These are phyloP conservation scores for Eustalomyia histrio DNA, from an alignment of 2,888 invertebrate genomes.

Conservation along the genomic window DNA sequence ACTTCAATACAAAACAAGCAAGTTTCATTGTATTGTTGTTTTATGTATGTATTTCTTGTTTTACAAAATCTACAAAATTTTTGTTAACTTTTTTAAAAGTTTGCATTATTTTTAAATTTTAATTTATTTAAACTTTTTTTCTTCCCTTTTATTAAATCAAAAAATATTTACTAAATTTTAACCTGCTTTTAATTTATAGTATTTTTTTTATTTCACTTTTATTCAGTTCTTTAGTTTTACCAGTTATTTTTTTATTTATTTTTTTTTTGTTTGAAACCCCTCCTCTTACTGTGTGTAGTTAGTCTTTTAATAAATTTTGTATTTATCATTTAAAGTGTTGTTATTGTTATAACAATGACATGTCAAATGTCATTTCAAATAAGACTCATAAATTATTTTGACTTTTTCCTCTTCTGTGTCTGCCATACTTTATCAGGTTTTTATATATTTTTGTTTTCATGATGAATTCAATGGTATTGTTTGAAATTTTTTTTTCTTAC, in stretches of 20 bases:
- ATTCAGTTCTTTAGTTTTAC: not conserved
- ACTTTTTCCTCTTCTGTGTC: conserved; percentile 16
- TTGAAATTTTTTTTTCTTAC: conserved; percentile 9
- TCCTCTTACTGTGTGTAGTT: conserved; percentile 5
- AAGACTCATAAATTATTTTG: conserved; percentile 63
- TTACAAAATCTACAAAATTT: too few relatives aligned
- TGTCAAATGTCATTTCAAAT: conserved; percentile 65
- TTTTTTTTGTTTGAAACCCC: not conserved
- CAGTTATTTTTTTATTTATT: conserved; percentile 13
- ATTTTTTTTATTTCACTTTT: not conserved
- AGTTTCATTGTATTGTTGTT: too few relatives aligned
- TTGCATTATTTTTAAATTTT: too few relatives aligned
- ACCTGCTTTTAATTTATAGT: conserved; percentile 45
- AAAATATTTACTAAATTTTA: conserved; percentile 11
- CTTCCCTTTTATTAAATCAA: too few relatives aligned
- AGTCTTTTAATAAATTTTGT: conserved; percentile 25
- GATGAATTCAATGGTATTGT: conserved; percentile 17
- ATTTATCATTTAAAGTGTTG: conserved; percentile 52
- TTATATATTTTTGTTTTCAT: conserved; percentile 33
- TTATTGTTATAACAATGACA: conserved; percentile 59
- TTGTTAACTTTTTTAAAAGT: too few relatives aligned
- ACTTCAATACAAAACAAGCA: too few relatives aligned
- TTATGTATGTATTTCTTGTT: too few relatives aligned
- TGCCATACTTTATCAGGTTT: conserved; percentile 11
- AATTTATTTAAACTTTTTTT: not conserved